Conservation (phyloP, 2,113 vertebrate species). For the Zapornia atra region DNA sequence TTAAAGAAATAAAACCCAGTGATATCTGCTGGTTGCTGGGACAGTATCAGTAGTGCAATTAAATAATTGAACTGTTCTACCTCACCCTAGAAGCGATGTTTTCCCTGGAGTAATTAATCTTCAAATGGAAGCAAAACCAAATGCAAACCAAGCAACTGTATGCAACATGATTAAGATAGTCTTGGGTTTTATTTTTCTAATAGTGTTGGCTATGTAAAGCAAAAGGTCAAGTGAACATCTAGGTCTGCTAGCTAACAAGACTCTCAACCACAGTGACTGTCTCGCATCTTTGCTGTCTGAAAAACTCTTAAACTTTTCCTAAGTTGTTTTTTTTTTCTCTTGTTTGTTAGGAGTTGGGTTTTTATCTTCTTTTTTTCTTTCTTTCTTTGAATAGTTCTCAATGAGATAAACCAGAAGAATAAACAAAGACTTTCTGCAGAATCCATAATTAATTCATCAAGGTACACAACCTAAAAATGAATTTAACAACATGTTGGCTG, state of each 20-base stretch:
- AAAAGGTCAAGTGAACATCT: background rate
- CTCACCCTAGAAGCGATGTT: background rate
- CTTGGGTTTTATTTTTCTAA: background rate
- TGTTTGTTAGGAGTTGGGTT: background rate
- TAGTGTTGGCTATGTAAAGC: background rate
- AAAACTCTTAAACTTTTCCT: background rate
- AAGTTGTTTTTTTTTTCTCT: background rate
- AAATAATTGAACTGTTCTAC: background rate
- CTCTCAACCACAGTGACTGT: background rate
- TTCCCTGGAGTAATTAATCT: slow-evolving; percentile 2
- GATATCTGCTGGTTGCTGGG: background rate
- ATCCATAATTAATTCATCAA: background rate
- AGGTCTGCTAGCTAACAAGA: background rate
- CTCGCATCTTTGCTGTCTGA: background rate
- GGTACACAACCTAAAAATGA: background rate
- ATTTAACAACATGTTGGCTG: background rate
- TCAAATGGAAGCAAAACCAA: background rate
- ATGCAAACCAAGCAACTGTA: background rate
- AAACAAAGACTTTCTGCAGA: background rate
- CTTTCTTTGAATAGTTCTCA: background rate
- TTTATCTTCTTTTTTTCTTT: background rate
- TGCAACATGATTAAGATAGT: background rate
- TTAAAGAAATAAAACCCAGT: background rate
- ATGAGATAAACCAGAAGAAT: background rate
- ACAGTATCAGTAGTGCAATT: background rate